Conservation (phyloP, 2,888 invertebrate species). For the Zhengitettix transpicula region DNA sequence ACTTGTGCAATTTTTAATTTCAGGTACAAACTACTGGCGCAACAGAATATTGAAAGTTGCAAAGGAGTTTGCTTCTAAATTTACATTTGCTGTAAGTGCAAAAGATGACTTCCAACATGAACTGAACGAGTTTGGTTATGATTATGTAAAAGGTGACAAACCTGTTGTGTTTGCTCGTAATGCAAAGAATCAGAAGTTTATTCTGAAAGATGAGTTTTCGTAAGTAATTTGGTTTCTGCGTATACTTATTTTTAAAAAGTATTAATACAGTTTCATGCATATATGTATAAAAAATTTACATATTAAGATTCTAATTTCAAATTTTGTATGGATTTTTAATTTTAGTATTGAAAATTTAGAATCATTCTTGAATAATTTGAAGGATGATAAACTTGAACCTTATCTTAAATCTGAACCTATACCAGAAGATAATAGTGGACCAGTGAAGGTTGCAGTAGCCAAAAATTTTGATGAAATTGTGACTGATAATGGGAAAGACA, state of each 20-base stretch:
- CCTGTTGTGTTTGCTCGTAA: conserved; percentile 76
- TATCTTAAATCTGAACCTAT: conserved; percentile 90
- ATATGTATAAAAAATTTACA: not conserved
- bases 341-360: conserved; percentile 67
- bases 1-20: conserved; percentile 1
- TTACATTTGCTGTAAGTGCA: conserved; percentile 79
- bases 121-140: conserved; percentile 83
- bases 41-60: conserved; percentile 87
- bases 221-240: conserved; percentile 24
- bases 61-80: conserved; percentile 44
- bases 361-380: conserved; percentile 66
- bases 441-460: conserved; percentile 81
- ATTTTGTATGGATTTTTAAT: conserved; percentile 7
- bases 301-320: not conserved
- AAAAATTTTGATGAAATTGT: conserved; percentile 95
- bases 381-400: conserved; percentile 69
- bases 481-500: conserved; percentile 77
- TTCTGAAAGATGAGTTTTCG: conserved; percentile 82
- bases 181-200: conserved; percentile 71
- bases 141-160: conserved; percentile 72
- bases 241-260: not conserved
- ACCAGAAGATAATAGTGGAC: conserved; percentile 68
- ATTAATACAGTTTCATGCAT: no score
- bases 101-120: conserved; percentile 91
- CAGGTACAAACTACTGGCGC: conserved; percentile 94